Conservation (phyloP, 1,140 invertebrate genomes). For the Laupala kohalensis region DNA sequence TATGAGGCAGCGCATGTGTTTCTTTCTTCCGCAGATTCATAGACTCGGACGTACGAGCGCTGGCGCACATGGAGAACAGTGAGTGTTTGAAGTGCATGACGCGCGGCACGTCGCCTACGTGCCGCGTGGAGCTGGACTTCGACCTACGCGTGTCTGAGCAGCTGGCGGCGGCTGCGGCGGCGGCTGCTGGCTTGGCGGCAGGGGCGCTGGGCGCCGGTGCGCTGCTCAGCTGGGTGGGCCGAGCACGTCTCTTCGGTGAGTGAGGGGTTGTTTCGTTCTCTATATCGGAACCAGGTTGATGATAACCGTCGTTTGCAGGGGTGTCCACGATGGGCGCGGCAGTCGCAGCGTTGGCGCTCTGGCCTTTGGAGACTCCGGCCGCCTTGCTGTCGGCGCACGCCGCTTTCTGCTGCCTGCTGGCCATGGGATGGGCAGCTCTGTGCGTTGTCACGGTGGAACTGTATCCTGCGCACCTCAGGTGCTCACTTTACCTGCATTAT, state of each 20-base stretch:
- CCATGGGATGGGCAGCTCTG: conserved; percentile 35
- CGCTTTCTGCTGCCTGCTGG: conserved; percentile 34
- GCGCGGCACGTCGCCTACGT: not conserved
- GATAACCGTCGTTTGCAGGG: too few species aligned
- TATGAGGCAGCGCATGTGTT: too few species aligned
- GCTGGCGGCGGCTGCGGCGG: not conserved
- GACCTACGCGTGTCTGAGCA: not conserved
- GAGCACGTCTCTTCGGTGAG: not conserved
- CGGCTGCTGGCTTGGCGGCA: not conserved
- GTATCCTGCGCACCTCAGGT: conserved; percentile 38
- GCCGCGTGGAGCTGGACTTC: not conserved
- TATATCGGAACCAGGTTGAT: too few species aligned
- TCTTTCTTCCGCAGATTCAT: not conserved
- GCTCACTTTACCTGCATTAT: too few species aligned
- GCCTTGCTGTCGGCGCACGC: conserved; percentile 26
- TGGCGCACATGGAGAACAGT: not conserved
- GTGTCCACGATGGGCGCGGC: conserved; percentile 32
- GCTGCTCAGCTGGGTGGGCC: not conserved
- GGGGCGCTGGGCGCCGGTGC: not conserved
- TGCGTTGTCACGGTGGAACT: conserved; percentile 33
- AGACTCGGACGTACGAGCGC: not conserved
- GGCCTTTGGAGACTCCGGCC: conserved; percentile 27
- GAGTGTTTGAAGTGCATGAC: not conserved
- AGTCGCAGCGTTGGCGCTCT: conserved; percentile 33
- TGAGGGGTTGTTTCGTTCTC: too few species aligned